A percentile compares a stretch with the other conserved stretches of the same genome.
Conservation (phyloP, 2,888 invertebrate species). For the Vandiemenella viatica region DNA sequence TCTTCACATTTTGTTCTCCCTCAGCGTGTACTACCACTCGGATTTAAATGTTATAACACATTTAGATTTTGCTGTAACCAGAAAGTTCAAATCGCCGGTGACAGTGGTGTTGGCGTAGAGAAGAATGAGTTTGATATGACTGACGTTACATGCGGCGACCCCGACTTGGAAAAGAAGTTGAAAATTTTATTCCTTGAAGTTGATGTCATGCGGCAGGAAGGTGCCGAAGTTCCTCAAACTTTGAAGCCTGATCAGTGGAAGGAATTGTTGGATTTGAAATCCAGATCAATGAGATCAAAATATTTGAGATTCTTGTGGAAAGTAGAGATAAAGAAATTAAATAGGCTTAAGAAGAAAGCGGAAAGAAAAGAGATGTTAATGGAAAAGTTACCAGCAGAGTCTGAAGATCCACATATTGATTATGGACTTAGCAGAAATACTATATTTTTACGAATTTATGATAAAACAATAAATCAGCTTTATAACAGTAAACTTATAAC, state of each 20-base stretch:
- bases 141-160: constrained; percentile 37
- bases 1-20: no score
- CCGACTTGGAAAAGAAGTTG: constrained; percentile 42
- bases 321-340: constrained; percentile 20
- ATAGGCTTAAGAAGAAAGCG: constrained; percentile 17
- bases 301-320: constrained; percentile 22
- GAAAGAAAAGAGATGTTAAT: constrained; percentile 8
- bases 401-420: constrained; percentile 21
- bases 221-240: constrained; percentile 41
- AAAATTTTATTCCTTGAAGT: constrained; percentile 58
- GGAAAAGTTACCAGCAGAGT: constrained; percentile 8
- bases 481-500: constrained; percentile 39
- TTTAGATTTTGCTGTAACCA: no score
- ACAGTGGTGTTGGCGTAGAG: no score
- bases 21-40: no score
- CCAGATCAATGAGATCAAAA: constrained; percentile 38
- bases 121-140: constrained; percentile 27
- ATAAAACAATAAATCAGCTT: constrained; percentile 43
- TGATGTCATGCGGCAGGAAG: constrained; percentile 58
- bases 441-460: constrained; percentile 49
- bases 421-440: constrained; percentile 44
- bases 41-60: no score
- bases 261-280: constrained; percentile 38
- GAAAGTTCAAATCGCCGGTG: no score
- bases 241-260: constrained; percentile 47